Percentiles rank a stretch among this genome's conserved stretches.
These are phyloP conservation scores for Aphis gossypii DNA, from an alignment of 1,140 invertebrate species.

Conservation along the genomic window DNA sequence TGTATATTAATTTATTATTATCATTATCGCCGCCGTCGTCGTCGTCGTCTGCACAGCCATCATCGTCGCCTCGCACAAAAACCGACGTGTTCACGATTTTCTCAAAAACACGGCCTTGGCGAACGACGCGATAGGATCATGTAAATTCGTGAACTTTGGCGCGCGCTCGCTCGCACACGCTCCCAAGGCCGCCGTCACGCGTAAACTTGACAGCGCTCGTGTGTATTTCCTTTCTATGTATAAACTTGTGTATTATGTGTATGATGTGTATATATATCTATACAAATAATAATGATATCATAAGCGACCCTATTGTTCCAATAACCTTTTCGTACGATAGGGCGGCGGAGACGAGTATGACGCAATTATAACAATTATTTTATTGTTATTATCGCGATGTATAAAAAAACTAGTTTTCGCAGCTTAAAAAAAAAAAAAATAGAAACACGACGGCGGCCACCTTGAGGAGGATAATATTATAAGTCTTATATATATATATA, in stretches of 20 bases:
- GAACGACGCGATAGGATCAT: conserved; percentile 18
- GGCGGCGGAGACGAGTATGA: not conserved
- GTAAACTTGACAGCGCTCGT: conserved; percentile 27
- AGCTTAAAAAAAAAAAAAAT: not conserved
- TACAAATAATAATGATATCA: not conserved
- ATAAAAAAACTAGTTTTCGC: not conserved
- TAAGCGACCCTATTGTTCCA: conserved; percentile 32
- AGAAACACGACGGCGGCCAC: not conserved
- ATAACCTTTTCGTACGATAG: not conserved
- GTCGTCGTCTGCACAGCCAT: not conserved
- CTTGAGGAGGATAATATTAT: not conserved
- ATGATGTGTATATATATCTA: not conserved
- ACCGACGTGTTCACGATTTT: not conserved
- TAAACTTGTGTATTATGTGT: too few species aligned
- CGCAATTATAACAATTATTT: conserved; percentile 13
- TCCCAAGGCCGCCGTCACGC: conserved; percentile 10
- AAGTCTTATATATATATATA: not conserved
- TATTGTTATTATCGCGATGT: not conserved
- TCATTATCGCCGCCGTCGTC: not conserved
- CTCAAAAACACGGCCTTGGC: conserved; percentile 16
- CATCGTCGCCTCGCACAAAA: not conserved
- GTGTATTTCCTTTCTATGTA: not conserved
- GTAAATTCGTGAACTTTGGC: conserved; percentile 45
- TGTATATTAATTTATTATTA: not conserved
- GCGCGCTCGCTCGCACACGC: not conserved